Evolutionary conservation across 2,797 vertebrate species (phyloP).

Genomic region (Vespertilio murinus): DNA sequence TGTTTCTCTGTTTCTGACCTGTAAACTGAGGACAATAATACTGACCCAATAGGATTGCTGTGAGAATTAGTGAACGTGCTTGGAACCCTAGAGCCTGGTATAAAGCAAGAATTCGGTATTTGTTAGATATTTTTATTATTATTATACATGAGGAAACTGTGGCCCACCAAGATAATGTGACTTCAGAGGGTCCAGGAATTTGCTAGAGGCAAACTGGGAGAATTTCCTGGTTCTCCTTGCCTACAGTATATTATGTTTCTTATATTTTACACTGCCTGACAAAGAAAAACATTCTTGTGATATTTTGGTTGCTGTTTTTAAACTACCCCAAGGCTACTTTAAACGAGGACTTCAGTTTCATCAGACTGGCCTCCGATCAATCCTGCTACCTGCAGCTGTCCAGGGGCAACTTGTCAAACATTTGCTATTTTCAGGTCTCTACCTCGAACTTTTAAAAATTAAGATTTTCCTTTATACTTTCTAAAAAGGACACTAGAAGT

Average conservation of each 20-base stretch:
- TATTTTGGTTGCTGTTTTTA: not conserved
- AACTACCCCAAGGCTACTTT: not conserved
- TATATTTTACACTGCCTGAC: not conserved
- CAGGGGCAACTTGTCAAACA: not conserved
- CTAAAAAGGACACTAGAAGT: not conserved
- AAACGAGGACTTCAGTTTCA: not conserved
- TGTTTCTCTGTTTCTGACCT: not conserved
- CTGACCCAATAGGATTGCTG: not conserved
- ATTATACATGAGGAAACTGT: not conserved
- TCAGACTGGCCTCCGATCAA: not conserved
- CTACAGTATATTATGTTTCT: not conserved
- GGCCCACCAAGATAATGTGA: not conserved
- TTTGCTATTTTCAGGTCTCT: not conserved
- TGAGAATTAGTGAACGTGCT: not conserved
- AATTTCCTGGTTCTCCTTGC: not conserved
- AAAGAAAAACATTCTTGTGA: not conserved
- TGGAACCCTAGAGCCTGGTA: not conserved
- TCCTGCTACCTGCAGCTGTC: not conserved
- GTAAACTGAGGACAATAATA: not conserved
- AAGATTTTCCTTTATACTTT: conserved; percentile 52
- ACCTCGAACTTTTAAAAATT: conserved; percentile 50
- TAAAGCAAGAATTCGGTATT: not conserved
- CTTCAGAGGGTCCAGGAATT: not conserved
- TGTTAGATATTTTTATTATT: not conserved
- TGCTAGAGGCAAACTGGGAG: not conserved